Evolutionary conservation across 2,888 invertebrate species (phyloP), one percentile per base, ranked within the genome.

Genomic region (Acanthosepion pharaonis): DNA sequence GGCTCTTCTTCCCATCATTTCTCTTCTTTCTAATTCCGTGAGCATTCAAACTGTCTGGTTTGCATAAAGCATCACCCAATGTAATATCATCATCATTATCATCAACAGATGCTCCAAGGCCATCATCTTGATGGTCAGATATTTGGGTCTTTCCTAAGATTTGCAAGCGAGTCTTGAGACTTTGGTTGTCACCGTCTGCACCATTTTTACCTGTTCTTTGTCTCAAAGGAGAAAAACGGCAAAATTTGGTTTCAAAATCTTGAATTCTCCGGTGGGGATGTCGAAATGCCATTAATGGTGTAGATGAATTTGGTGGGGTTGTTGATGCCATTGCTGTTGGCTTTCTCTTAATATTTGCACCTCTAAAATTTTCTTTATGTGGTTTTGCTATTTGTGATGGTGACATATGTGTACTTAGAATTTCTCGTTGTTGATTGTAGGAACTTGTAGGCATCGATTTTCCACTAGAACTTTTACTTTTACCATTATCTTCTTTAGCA

Each of bases 81-180:
- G 15, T n/a, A 78, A n/a, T n/a, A 78, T 78, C 78, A 15, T 78
- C 78, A 78, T 78, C 78, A 78, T 78, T 78, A n/a, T 78, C 78
- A 78, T 78, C 78, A 78, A 78, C n/a, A 78, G 78, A 78, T 15
- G 78, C 78, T 33, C 78, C 78, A 33, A 78, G 78, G n/a, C 78
- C 78, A 78, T 78, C 78, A 78, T 78, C 78, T 33, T 78, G 78
- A 78, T n/a, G 78, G n/a, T 78, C 78, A 33, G 78, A 78, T 78
- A 33, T 33, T 78, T 78, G 78, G n/a, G n/a, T 33, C 33, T 78
- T 78, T 78, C n/a, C 78, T n/a, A 33, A 78, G n/a, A 15, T 78
- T 33, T 5, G 78, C 5, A 33, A 5, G 78, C 33, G n/a, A 15
- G 78, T n/a, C 78, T 78, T 78, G 11, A 33, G 28, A 78, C 1